Conservation (phyloP, 2,797 vertebrate species). For the Falco peregrinus region DNA sequence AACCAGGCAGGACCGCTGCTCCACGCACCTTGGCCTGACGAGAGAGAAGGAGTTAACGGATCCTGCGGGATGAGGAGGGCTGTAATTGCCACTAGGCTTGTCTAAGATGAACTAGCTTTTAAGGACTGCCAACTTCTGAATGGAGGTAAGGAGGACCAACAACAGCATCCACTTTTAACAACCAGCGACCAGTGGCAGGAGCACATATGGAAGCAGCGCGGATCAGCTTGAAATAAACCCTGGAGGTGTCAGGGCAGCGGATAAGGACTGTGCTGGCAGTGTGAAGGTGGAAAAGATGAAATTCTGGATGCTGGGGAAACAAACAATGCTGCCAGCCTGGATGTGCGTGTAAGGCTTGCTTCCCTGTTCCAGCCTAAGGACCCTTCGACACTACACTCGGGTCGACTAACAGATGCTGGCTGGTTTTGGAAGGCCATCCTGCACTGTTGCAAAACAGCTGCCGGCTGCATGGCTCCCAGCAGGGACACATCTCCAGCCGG, state of each 20-base stretch:
- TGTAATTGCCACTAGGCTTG: not conserved
- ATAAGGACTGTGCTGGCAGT: constrained; percentile 32
- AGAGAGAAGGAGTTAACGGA: not conserved
- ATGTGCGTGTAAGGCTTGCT: not conserved
- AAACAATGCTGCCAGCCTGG: not conserved
- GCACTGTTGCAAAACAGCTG: constrained; percentile 8
- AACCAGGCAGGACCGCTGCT: rapidly evolving
- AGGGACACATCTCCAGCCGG: not conserved
- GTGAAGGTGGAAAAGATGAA: constrained; percentile 45
- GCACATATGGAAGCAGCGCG: constrained; percentile 4
- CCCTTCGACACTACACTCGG: rapidly evolving
- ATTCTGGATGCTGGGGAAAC: not conserved
- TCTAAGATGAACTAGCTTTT: not conserved
- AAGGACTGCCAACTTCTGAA: not conserved
- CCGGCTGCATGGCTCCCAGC: not conserved
- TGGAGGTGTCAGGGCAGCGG: constrained; percentile 17
- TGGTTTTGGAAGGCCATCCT: not conserved
- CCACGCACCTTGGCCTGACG: not conserved
- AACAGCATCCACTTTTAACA: not conserved
- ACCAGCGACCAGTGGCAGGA: not conserved
- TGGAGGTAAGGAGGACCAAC: not conserved
- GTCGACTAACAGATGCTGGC: not conserved
- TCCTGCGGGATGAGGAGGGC: not conserved
- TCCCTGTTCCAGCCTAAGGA: not conserved
- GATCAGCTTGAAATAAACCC: constrained; percentile 25